Percentiles rank a stretch among this genome's conserved stretches.
These are phyloP conservation scores for Cistogaster globosa DNA, from an alignment of 2,888 invertebrate species.

Conservation along the genomic window DNA sequence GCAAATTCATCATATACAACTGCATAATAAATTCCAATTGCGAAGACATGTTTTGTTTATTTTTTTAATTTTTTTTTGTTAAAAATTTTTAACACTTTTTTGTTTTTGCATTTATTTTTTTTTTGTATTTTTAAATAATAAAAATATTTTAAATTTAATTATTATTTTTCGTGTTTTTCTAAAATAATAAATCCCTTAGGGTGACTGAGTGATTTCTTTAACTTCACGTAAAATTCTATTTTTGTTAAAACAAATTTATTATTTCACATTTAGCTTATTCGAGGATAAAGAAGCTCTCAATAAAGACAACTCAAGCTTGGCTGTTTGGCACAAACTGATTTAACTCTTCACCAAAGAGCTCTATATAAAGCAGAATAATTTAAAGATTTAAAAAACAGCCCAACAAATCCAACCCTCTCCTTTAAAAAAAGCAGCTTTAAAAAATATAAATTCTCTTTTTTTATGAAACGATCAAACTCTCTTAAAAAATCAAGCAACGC, in stretches of 20 bases:
- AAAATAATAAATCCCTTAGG: slow-evolving; percentile 40
- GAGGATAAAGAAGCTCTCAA: slow-evolving; percentile 50
- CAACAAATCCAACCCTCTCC: slow-evolving; percentile 57
- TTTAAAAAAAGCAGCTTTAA: slow-evolving; percentile 5
- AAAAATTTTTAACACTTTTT: slow-evolving; percentile 41
- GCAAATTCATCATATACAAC: slow-evolving; percentile 81
- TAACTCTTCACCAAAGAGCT: slow-evolving; percentile 78
- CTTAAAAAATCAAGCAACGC: slow-evolving; percentile 38
- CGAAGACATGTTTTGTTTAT: slow-evolving; percentile 76
- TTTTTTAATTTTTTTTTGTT: slow-evolving; percentile 48
- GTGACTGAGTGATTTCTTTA: slow-evolving; percentile 18
- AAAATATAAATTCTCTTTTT: slow-evolving; percentile 48
- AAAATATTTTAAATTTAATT: not conserved
- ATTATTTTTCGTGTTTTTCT: slow-evolving; percentile 30
- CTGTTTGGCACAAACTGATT: slow-evolving; percentile 81
- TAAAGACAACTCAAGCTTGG: slow-evolving; percentile 77
- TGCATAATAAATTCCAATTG: slow-evolving; percentile 82
- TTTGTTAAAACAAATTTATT: slow-evolving; percentile 38
- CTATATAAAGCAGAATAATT: slow-evolving; percentile 78
- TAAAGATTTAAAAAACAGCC: slow-evolving; percentile 61
- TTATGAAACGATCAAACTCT: slow-evolving; percentile 74
- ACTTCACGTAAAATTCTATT: slow-evolving; percentile 60
- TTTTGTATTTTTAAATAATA: slow-evolving; percentile 14
- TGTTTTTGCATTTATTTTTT: slow-evolving; percentile 36
- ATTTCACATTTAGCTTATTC: slow-evolving; percentile 56